Conservation (phyloP, 2,888 invertebrate genomes). For the Noctua janthe region DNA sequence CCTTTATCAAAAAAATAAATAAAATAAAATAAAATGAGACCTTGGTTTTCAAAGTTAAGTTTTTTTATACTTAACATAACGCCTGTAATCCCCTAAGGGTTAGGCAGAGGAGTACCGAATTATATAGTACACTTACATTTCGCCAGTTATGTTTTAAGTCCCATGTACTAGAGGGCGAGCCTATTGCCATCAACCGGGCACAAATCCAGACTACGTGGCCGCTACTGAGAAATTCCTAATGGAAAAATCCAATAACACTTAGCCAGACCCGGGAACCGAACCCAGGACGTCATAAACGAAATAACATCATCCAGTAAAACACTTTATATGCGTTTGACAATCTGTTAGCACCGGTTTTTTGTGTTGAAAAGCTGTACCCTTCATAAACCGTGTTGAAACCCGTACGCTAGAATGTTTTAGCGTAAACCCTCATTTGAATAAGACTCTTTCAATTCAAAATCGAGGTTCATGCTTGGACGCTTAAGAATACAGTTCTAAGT, state of each 20-base stretch:
- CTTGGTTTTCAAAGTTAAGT: not conserved
- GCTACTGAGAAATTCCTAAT: not conserved
- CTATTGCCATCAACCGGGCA: not conserved
- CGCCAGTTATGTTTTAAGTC: not conserved
- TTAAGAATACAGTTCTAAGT: not conserved
- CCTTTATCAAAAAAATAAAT: not conserved
- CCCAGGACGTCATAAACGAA: not conserved
- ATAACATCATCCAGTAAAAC: not conserved
- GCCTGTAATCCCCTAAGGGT: not conserved
- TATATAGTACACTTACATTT: not conserved
- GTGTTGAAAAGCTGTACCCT: not conserved
- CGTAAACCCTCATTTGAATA: not conserved
- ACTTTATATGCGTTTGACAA: not conserved
- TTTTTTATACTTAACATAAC: not conserved
- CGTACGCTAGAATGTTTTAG: not conserved
- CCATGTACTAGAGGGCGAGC: not conserved
- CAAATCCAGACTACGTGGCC: not conserved
- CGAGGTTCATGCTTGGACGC: not conserved
- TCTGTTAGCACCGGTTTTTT: not conserved
- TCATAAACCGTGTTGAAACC: conserved; percentile 3
- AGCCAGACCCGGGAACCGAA: not conserved
- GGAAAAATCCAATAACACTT: not conserved
- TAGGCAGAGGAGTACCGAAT: not conserved
- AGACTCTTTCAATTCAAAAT: not conserved
- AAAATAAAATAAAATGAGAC: not conserved